Conservation (phyloP, 2,888 invertebrate species). For the Drosophila macrospina region DNA sequence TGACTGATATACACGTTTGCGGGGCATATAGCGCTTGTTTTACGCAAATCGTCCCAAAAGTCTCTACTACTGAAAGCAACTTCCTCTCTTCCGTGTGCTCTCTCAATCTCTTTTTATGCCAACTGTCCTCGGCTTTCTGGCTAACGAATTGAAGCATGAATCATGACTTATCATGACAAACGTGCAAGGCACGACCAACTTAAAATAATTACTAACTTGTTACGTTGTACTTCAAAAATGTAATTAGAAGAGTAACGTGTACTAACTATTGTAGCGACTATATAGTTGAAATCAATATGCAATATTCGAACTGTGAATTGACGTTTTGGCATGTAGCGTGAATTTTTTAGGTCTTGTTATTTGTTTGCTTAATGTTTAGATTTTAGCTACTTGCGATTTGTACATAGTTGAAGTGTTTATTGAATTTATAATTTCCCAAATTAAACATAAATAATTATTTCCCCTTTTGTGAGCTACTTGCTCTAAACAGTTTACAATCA, state of each 20-base stretch:
- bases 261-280: conserved; percentile 21
- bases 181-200: conserved; percentile 23
- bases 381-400: conserved; percentile 55
- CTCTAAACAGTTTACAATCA: conserved; percentile 38
- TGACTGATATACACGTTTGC: conserved; percentile 84
- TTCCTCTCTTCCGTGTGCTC: conserved; percentile 28
- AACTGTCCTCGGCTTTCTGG: conserved; percentile 19
- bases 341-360: conserved; percentile 66
- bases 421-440: conserved; percentile 39
- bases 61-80: conserved; percentile 72
- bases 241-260: conserved; percentile 12
- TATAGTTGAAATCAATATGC: conserved; percentile 54
- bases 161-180: conserved; percentile 33
- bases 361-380: conserved; percentile 64
- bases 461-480: conserved; percentile 18
- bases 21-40: conserved; percentile 84
- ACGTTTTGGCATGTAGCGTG: conserved; percentile 45
- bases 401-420: conserved; percentile 74
- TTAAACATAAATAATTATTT: conserved; percentile 31
- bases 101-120: conserved; percentile 30
- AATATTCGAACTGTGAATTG: conserved; percentile 71
- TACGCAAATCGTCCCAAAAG: conserved; percentile 83
- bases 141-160: conserved; percentile 1
- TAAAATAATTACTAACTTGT: conserved; percentile 15
- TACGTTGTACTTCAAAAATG: conserved; percentile 24